These are phyloP conservation scores for Hirtodrosophila confusa DNA, from an alignment of 2,888 invertebrate genomes.

Conservation along the genomic window DNA sequence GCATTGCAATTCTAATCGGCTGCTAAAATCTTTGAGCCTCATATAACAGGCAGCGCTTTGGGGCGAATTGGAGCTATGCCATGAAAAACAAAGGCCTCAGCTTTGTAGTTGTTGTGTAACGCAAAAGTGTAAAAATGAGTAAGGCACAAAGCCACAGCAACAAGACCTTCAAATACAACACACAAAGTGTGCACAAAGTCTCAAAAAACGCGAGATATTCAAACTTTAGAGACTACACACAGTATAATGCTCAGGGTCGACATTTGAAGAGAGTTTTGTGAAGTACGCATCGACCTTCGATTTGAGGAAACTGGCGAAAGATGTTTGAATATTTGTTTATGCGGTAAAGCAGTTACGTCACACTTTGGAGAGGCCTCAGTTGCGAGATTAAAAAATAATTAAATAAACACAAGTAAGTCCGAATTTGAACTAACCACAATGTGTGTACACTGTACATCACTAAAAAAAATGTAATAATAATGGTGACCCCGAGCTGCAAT, in stretches of 20 bases:
- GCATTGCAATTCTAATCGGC: constrained; percentile 59
- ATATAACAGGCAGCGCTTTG: constrained; percentile 42
- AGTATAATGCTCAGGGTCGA: constrained; percentile 16
- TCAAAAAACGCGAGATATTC: constrained; percentile 17
- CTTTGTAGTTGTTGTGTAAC: constrained; percentile 2
- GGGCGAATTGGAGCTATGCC: constrained; percentile 23
- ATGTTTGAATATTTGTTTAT: background rate
- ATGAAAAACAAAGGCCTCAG: constrained; percentile 18
- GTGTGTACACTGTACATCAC: too few species aligned
- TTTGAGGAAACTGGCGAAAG: constrained; percentile 1
- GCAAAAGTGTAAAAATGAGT: background rate
- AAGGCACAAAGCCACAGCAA: constrained; percentile 14
- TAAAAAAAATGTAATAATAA: too few species aligned
- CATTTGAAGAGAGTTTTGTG: constrained; percentile 10
- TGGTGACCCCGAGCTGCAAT: too few species aligned
- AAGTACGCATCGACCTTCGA: background rate
- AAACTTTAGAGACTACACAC: background rate
- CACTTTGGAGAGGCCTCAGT: too few species aligned
- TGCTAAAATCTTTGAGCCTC: constrained; percentile 61
- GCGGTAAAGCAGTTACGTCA: too few species aligned
- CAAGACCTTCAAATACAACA: constrained; percentile 45
- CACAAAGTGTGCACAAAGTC: constrained; percentile 13
- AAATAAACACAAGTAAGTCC: too few species aligned
- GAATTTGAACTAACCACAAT: too few species aligned
- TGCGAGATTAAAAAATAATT: too few species aligned